phyloP scores from a whole-genome alignment of 2,888 invertebrate genomes.

The Dysmachus trigonus region DNA sequence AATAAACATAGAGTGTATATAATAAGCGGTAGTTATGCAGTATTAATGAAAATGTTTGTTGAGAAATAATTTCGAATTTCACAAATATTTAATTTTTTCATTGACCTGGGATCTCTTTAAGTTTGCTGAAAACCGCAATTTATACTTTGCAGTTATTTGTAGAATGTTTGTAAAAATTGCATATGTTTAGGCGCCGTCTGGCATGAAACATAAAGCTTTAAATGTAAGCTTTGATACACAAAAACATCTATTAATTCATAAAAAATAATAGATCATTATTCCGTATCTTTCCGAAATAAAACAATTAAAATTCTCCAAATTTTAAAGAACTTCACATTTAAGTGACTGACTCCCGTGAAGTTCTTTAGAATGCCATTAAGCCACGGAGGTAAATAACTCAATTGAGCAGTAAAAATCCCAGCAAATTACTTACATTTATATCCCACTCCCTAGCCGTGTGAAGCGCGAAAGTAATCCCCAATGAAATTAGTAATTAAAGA shows the following conservation, averaged over 20 bases:
- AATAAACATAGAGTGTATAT: too few relatives aligned
- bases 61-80: too few relatives aligned
- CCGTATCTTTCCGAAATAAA: background rate
- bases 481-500: constrained; percentile 42
- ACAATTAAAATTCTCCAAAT: background rate
- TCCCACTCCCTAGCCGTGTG: background rate
- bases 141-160: too few relatives aligned
- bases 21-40: too few relatives aligned
- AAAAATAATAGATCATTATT: background rate
- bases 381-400: constrained; percentile 36
- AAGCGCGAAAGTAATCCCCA: constrained; percentile 38
- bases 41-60: too few relatives aligned
- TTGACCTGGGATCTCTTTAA: too few relatives aligned
- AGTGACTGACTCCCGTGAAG: background rate
- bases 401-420: constrained; percentile 40
- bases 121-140: too few relatives aligned
- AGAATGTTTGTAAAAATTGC: too few relatives aligned
- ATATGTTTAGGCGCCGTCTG: background rate
- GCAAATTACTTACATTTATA: constrained; percentile 25
- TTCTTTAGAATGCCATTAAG: constrained; percentile 21
- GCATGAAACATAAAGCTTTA: background rate
- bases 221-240: background rate
- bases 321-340: background rate
- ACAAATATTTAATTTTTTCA: too few relatives aligned
- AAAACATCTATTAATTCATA: too few relatives aligned